phyloP scores from a whole-genome alignment of 2,888 invertebrate genomes.

The Brachycybe producta region DNA sequence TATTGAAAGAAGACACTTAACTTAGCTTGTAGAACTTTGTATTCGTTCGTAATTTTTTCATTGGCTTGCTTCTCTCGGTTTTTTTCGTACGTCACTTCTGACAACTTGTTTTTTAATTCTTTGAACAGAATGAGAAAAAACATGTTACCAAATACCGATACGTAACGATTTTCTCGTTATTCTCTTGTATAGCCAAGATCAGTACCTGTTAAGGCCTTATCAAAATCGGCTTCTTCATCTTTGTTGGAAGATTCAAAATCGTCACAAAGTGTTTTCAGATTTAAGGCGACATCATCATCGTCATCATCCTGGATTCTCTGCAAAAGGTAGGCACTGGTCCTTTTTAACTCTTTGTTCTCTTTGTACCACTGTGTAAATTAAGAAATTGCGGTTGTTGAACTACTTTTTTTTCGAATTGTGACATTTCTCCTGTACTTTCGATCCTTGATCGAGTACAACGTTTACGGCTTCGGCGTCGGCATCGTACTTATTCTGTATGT shows the following conservation, averaged over 20 bases:
- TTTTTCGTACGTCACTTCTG: background rate
- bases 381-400: background rate
- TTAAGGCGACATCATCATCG: background rate
- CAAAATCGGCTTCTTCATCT: background rate
- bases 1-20: background rate
- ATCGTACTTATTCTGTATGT: conserved; percentile 1
- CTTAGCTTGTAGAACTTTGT: background rate
- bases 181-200: no score
- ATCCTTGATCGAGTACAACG: conserved; percentile 1
- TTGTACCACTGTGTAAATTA: conserved; percentile 6
- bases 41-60: background rate
- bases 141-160: no score
- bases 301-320: background rate
- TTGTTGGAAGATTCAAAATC: background rate
- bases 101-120: background rate
- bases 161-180: no score
- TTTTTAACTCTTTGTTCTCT: conserved; percentile 10
- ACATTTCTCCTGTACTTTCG: conserved; percentile 5
- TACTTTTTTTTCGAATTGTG: background rate
- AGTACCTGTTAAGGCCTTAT: background rate
- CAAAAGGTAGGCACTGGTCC: conserved; percentile 4
- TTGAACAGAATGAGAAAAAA: background rate
- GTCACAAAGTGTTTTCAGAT: background rate
- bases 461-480: conserved; percentile 3
- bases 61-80: background rate